Percentiles rank a stretch among this genome's conserved stretches.
These are phyloP conservation scores for Nannoperca obscura DNA, from an alignment of 2,797 vertebrate genomes.

Conservation along the genomic window DNA sequence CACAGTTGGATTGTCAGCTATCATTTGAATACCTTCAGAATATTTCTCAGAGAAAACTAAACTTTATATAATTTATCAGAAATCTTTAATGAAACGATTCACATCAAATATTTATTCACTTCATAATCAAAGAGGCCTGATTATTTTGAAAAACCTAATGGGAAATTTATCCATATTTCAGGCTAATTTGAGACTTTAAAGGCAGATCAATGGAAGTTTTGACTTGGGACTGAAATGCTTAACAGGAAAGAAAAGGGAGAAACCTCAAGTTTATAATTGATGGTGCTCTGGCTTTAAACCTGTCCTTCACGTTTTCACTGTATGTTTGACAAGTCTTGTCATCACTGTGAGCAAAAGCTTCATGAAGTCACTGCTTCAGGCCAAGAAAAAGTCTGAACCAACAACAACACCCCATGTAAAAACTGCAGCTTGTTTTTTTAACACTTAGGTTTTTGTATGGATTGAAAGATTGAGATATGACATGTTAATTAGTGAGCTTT, in stretches of 20 bases:
- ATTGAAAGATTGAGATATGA: background rate
- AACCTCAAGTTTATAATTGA: constrained; percentile 18
- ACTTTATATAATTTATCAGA: background rate
- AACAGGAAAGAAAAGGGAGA: constrained; percentile 15
- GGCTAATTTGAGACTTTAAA: background rate
- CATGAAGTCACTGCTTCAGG: background rate
- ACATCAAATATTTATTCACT: background rate
- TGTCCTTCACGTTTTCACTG: background rate
- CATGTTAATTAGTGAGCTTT: background rate
- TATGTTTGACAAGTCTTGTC: constrained; percentile 1
- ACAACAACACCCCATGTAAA: background rate
- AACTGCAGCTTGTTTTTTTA: background rate
- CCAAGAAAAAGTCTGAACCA: constrained; percentile 1
- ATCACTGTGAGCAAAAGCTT: background rate
- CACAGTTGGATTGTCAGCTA: background rate
- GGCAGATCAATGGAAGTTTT: background rate
- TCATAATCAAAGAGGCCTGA: too few species aligned
- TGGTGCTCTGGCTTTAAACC: constrained; percentile 20
- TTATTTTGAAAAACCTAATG: too few species aligned
- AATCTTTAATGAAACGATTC: background rate
- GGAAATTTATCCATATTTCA: background rate
- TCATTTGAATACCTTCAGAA: background rate
- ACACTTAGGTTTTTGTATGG: background rate
- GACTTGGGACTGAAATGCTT: background rate
- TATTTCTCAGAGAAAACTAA: background rate